Evolutionary conservation across 2,113 vertebrate species (phyloP).

Genomic region (Perognathus longimembris): DNA sequence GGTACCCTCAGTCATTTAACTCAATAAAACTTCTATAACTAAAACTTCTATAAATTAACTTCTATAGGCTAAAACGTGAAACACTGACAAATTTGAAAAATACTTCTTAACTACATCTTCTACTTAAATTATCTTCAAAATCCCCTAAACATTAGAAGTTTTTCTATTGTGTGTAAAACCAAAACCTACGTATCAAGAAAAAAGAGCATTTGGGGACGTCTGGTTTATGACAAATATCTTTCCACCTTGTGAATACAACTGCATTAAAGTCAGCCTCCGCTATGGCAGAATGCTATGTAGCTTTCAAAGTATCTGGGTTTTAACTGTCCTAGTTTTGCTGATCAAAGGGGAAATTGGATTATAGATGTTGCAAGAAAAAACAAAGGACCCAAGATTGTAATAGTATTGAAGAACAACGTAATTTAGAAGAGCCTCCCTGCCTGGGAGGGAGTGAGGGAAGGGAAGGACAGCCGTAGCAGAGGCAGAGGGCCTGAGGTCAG

Average conservation of each 20-base stretch:
- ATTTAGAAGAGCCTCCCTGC: constrained; percentile 42
- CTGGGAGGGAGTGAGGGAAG: neutral
- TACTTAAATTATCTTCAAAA: neutral
- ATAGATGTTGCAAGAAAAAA: neutral
- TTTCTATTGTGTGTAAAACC: neutral
- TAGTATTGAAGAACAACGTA: constrained; percentile 35
- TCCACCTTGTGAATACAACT: neutral
- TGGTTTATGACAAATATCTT: neutral
- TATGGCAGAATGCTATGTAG: neutral
- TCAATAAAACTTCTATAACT: no score
- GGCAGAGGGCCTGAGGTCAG: neutral
- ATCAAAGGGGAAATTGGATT: constrained; percentile 38
- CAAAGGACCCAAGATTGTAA: constrained; percentile 10
- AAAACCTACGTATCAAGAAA: neutral
- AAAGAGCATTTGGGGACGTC: neutral
- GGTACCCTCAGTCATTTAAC: neutral
- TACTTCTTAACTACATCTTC: neutral
- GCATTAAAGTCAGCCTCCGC: neutral
- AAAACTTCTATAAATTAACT: no score
- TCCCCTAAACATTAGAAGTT: constrained; percentile 10
- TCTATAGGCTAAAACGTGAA: constrained; percentile 34
- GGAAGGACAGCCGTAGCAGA: accelerated
- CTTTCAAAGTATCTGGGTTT: constrained; percentile 35
- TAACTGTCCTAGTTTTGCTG: constrained; percentile 53
- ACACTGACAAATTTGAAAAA: constrained; percentile 4